A percentile compares a stretch with the other conserved stretches of the same genome.
Conservation (phyloP, 2,113 vertebrate species). For the Eulacestoma nigropectus region DNA sequence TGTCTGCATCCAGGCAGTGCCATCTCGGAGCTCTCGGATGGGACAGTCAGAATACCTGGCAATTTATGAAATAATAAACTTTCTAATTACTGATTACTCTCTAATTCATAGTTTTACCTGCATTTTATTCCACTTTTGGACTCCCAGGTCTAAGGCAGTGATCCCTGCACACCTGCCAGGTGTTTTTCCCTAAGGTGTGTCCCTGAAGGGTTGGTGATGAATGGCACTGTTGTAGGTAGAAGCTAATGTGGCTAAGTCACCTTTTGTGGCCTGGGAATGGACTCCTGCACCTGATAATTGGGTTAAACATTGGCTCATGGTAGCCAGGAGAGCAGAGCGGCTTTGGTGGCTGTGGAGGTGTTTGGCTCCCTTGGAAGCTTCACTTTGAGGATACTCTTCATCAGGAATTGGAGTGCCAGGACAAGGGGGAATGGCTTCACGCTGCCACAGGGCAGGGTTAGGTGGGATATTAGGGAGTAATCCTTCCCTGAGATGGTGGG, state of each 20-base stretch:
- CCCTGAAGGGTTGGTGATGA: background rate
- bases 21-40: background rate
- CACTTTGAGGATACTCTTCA: background rate
- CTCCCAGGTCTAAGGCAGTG: background rate
- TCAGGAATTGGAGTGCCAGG: background rate
- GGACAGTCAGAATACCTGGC: background rate
- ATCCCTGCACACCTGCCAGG: background rate
- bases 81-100: background rate
- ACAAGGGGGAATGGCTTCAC: background rate
- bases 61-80: background rate
- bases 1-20: background rate
- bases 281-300: background rate
- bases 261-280: background rate
- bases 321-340: background rate
- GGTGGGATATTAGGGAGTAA: background rate
- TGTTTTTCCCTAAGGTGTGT: background rate
- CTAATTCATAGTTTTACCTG: background rate
- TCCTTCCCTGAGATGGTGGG: rapidly evolving
- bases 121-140: background rate
- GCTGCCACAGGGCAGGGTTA: rapidly evolving
- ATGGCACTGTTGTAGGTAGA: background rate
- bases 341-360: background rate
- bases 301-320: background rate
- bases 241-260: background rate
- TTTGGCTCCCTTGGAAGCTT: background rate